Conservation (phyloP, 1,140 invertebrate species). For the Zaprionus capensis region DNA sequence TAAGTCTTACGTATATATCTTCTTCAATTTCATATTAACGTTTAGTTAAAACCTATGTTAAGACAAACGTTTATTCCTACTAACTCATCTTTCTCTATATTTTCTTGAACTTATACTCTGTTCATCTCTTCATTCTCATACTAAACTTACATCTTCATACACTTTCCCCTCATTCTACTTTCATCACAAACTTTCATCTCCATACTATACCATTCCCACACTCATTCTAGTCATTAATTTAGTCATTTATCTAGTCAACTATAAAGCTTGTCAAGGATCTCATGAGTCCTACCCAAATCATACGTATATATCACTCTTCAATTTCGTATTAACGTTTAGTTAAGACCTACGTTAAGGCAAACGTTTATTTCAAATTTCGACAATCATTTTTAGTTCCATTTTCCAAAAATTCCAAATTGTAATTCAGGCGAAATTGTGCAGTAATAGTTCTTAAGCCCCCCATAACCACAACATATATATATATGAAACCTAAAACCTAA, state of each 20-base stretch:
- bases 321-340: conserved; percentile 49
- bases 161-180: background rate
- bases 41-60: too few species aligned
- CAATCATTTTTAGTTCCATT: conserved; percentile 27
- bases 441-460: conserved; percentile 74
- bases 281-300: conserved; percentile 9
- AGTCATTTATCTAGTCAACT: conserved; percentile 27
- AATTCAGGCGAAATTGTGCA: conserved; percentile 84
- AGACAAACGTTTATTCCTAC: too few species aligned
- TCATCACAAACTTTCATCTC: background rate
- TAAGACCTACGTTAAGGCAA: conserved; percentile 44
- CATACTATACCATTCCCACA: background rate
- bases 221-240: conserved; percentile 48
- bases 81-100: too few species aligned
- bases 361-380: conserved; percentile 31
- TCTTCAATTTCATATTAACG: too few species aligned
- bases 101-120: too few species aligned
- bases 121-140: too few species aligned
- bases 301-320: conserved; percentile 10
- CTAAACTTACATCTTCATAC: background rate
- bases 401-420: conserved; percentile 50
- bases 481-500: conserved; percentile 46
- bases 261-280: conserved; percentile 15
- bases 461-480: conserved; percentile 33
- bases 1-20: too few species aligned